Evolutionary conservation across 37 sponge, comb jelly and placozoan species (phyloP), one percentile per base, ranked within the genome.

Genomic region (Crambe crambe): DNA sequence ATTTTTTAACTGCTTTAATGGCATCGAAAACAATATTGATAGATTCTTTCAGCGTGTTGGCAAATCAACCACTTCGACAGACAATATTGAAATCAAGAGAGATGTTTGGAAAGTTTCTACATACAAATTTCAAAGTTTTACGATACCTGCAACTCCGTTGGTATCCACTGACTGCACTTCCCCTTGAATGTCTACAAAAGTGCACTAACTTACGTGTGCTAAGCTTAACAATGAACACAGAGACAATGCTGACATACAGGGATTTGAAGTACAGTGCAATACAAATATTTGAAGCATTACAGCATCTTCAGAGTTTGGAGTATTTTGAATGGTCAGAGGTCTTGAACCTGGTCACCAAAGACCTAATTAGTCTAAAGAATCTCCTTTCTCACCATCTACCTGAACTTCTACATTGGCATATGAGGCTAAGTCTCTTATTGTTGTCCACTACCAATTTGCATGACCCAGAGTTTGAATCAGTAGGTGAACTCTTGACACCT

Each of bases 121-220:
- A 9, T 65, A 34, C 31, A 2, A 65, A 30, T 65, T 2, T 17
- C 10, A 31, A 2, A 8, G 66, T 31, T 34, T 65, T 65, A 34
- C 9, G 30, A 31, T 65, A 65, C 30, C 35, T 65, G 10, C 35
- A 65, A 32, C 34, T 65, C 17, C 32, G 9, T 30, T 31, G 66
- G 10, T 65, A 30, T 32, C 10, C 35, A 34, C 17, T 65, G 2
- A 31, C 66, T 8, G 15, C 30, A 6, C 17, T 31, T 29, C 66
- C 66, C 10, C 15, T 31, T 2, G 9, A 30, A 9, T 65, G 32
- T 30, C 3, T 65, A 30, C 31, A 65, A 32, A 65, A 31, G 34
- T 65, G 66, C 66, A 31, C 66, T 2, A 65, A 32, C 31, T 30
- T 65, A 30, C 66, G 66, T 31, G 66, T 65, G 3, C 35, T 65